Conservation (phyloP, 92 coral and sea anemone genomes). For the Palythoa heliodiscus region DNA sequence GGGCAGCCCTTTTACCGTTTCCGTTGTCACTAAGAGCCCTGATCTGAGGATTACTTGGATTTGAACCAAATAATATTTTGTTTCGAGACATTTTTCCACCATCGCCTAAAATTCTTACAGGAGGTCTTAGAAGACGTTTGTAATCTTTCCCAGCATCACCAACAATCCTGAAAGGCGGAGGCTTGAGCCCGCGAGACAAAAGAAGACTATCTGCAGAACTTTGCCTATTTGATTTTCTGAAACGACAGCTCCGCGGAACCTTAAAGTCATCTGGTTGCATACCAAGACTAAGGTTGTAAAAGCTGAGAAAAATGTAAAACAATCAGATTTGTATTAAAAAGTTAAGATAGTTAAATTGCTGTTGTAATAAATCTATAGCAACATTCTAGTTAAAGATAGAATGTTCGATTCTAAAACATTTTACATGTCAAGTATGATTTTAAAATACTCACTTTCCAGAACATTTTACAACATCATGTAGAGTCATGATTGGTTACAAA, state of each 20-base stretch:
- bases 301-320: background rate
- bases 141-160: background rate
- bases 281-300: conserved; percentile 1
- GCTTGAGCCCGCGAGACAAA: background rate
- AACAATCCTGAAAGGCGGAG: background rate
- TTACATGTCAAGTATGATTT: no score
- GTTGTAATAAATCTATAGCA: background rate
- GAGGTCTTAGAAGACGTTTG: background rate
- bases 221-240: background rate
- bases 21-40: background rate
- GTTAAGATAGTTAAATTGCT: background rate
- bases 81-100: background rate
- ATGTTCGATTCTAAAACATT: background rate
- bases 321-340: background rate
- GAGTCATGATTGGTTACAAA: no score
- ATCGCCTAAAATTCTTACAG: background rate
- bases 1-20: background rate
- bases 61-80: background rate
- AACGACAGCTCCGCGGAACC: background rate
- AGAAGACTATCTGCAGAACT: background rate
- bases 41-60: background rate
- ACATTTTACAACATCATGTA: no score
- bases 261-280: conserved; percentile 4
- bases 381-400: background rate
- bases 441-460: no score